Percentiles rank a stretch among this genome's conserved stretches.
Conservation (phyloP, 2,888 invertebrate genomes). For the Ophioninae sp. region DNA sequence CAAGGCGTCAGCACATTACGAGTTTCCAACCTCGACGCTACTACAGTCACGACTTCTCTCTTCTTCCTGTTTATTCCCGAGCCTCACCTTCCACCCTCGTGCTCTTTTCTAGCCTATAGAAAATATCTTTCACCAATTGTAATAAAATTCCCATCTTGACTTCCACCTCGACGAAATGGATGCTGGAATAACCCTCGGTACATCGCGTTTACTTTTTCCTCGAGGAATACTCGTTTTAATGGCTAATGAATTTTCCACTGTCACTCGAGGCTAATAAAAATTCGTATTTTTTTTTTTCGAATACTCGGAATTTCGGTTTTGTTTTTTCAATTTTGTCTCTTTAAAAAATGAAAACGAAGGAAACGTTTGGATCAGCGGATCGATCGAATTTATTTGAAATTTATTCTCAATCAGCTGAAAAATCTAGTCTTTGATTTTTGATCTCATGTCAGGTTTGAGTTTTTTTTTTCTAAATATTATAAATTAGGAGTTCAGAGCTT, state of each 20-base stretch:
- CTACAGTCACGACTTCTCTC: conserved; percentile 58
- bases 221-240: not conserved
- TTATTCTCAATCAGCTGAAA: not conserved
- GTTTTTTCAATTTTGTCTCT: too few relatives aligned
- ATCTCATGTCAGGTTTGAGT: not conserved
- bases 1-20: conserved; percentile 59
- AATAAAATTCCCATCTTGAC: not conserved
- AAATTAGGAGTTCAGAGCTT: not conserved
- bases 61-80: conserved; percentile 33
- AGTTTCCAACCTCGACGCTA: conserved; percentile 39
- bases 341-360: too few relatives aligned
- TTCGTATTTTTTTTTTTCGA: too few relatives aligned
- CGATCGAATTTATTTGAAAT: not conserved
- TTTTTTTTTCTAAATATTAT: not conserved
- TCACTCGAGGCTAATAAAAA: too few relatives aligned
- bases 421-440: not conserved
- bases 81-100: conserved; percentile 11
- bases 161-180: not conserved
- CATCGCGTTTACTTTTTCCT: not conserved
- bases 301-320: too few relatives aligned
- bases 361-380: too few relatives aligned
- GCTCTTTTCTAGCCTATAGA: conserved; percentile 10
- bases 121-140: not conserved
- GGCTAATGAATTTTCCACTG: not conserved
- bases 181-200: not conserved